Base-by-base conservation (phyloP, 1,140 invertebrate species). In the Carposina sasakii region DNA sequence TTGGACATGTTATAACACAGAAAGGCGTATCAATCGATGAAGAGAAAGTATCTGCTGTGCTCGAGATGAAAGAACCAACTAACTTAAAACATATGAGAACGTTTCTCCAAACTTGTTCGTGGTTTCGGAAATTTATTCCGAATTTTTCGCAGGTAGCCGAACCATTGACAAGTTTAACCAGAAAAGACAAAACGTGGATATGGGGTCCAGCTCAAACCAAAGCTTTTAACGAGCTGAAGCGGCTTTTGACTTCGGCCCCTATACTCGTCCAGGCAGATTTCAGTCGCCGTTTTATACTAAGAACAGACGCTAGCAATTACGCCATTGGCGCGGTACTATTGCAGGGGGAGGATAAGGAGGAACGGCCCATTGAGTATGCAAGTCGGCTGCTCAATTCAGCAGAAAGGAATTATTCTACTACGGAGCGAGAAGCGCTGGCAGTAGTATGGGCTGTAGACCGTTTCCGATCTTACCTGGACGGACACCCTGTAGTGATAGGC, bases 1-100 rank as follows among this genome's bases (percentile, higher is more conserved):
- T 85, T 12, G 85, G 87, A 40, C 81, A 86, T 48, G 65, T 84
- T 2, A 52, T 86, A 4, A 49, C 76, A 20, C 57, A 30, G 19
- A 26, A 60, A 8, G 64, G 67, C 2, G 26, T 63, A 16, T 33
- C 30, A 15, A 52, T 58, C 16, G 58, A 61, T 28, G 50, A 48
- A 1, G 34, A 68, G 51, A 41, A 43, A 6, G 65, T 63, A 28
- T 41, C 15, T 10, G 42, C 28, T 4, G 20, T 44, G 5, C 10
- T 30, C 3, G 12, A 54, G 1, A 49, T 26, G 20, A 44, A 51
- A 1, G 16, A 55, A 3, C 51, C 54, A 9, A 55, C 40, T 33
- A 57, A 33, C 3, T 3, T 10, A 36, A 40, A 22, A 15, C 34
- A 57, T 34, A 52, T 57, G 30, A 58, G 51, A 55, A 28, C n/a